Evolutionary conservation across 2,113 vertebrate genomes (phyloP), one percentile per base, ranked within the genome.

Genomic region (Aldabrachelys gigantea): DNA sequence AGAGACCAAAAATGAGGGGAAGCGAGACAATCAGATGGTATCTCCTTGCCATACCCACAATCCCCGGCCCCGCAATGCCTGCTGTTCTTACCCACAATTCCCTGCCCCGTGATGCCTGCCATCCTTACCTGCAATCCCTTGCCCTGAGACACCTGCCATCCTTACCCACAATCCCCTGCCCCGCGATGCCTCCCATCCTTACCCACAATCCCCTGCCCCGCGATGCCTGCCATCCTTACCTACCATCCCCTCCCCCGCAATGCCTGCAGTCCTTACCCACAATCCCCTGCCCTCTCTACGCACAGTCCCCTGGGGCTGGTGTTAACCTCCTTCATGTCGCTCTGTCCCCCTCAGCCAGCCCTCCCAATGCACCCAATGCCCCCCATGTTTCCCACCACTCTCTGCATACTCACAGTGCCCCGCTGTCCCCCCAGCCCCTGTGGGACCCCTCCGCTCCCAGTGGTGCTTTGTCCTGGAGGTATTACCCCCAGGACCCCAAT

Each of bases 61-160:
- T 7, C 29, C 62, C 31, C 31, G 2, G 31, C 62, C 14, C 59
- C 31, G 14, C 5, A 3, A 31, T 14, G 8, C 35, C 69, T 19
- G 6, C 65, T 35, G 5, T 17, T 6, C 65, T 19, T 31, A 62
- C 59, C 31, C 35, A 72, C 65, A 16, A 72, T 21, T n/a, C 69
- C 35, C n/a, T 2, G 35, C 65, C n/a, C 65, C 12, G 1, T 1
- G 17, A n/a, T 4, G 2, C 65, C 65, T 10, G 35, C n/a, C 31
- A 1, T 8, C 69, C n/a, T 13, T 41, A 41, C n/a, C 69, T 38
- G 41, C 69, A 75, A 75, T 16, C 21, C 21, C 69, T 38, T 8
- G 17, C 57, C 27, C 57, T 5, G 11, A 1, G 25, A 27, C 11
- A 3, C 31, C 65, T 19, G 6, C 65, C 65, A 1, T 8, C 31